A percentile compares a stretch with the other conserved stretches of the same genome.
These are phyloP conservation scores for Drosophila arawakana DNA, from an alignment of 1,140 invertebrate genomes.

Conservation along the genomic window DNA sequence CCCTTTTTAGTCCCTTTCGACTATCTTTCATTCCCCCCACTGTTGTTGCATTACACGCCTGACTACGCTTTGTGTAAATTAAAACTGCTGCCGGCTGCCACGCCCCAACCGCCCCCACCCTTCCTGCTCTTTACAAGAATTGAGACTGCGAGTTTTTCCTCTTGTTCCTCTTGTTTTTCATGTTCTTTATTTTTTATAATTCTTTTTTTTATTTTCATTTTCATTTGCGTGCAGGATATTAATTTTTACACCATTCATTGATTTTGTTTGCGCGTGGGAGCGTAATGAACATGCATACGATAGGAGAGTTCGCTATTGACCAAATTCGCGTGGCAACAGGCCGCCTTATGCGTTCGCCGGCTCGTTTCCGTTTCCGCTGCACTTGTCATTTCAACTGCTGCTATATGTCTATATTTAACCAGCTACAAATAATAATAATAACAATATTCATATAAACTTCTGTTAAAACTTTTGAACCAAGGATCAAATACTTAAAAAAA, in stretches of 20 bases:
- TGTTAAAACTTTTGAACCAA: too few relatives aligned
- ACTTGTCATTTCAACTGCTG: neutral
- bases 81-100: conserved; percentile 76
- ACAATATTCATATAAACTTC: too few relatives aligned
- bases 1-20: neutral
- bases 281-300: conserved; percentile 67
- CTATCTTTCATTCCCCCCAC: neutral
- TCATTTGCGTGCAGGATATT: conserved; percentile 73
- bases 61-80: conserved; percentile 83
- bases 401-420: too few relatives aligned
- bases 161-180: conserved; percentile 1
- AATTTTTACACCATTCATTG: conserved; percentile 85
- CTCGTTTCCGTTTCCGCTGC: conserved; percentile 57
- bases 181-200: neutral
- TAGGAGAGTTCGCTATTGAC: neutral
- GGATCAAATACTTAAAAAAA: too few relatives aligned
- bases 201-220: conserved; percentile 26
- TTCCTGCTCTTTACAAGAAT: conserved; percentile 32
- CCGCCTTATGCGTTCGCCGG: conserved; percentile 41
- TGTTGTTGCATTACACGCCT: conserved; percentile 70
- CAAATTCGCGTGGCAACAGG: conserved; percentile 24
- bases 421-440: too few relatives aligned
- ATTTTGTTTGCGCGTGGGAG: conserved; percentile 66
- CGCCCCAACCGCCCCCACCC: neutral
- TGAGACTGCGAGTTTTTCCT: conserved; percentile 14